These are phyloP conservation scores for Zaprionus ornatus DNA, from an alignment of 1,140 invertebrate genomes.

Conservation along the genomic window DNA sequence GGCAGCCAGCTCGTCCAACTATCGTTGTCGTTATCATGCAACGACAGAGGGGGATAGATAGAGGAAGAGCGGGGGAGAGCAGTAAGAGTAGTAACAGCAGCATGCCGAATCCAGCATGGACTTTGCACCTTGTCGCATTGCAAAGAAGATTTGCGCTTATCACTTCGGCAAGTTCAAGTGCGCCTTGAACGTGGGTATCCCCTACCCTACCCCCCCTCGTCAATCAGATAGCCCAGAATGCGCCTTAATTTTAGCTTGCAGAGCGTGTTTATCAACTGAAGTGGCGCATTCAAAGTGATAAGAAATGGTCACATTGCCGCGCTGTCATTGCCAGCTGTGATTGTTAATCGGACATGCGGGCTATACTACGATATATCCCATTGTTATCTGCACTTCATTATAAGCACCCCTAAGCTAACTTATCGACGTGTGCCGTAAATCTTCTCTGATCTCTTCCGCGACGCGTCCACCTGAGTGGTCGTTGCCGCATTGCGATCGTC, in stretches of 20 bases:
- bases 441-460: not conserved
- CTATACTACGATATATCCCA: no score
- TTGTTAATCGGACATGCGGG: not conserved
- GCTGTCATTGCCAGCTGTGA: not conserved
- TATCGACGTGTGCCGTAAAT: not conserved
- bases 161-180: not conserved
- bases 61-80: not conserved
- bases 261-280: not conserved
- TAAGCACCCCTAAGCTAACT: not conserved
- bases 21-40: conserved; percentile 52
- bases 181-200: not conserved
- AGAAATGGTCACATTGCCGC: not conserved
- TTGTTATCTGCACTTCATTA: not conserved
- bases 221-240: not conserved
- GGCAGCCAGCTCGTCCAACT: conserved; percentile 28
- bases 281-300: not conserved
- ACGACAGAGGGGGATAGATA: not conserved
- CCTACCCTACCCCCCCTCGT: not conserved
- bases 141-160: not conserved
- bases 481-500: not conserved
- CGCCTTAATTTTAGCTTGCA: not conserved
- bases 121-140: conserved; percentile 10
- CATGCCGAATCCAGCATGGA: conserved; percentile 8
- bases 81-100: not conserved
- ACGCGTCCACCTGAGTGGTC: not conserved